Evolutionary conservation across 2,797 vertebrate species (phyloP).

Genomic region (Eidolon dupreanum): DNA sequence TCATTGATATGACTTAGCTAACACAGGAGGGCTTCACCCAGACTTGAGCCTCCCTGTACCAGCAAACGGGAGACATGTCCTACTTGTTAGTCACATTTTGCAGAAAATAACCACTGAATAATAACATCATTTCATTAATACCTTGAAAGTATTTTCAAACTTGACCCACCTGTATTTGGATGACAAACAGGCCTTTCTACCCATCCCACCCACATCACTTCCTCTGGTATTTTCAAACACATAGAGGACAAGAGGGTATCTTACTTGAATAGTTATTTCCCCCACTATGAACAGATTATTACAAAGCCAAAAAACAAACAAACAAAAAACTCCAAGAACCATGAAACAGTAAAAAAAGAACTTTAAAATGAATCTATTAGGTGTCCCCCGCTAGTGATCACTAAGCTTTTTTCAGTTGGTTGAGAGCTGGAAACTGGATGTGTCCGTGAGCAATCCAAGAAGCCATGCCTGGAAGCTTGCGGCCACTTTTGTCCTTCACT

Average conservation of each 20-base stretch:
- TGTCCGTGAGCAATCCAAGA: background rate
- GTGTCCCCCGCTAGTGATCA: background rate
- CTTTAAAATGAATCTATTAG: background rate
- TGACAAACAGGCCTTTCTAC: background rate
- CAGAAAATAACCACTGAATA: background rate
- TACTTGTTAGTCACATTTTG: background rate
- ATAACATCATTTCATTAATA: background rate
- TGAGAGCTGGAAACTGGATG: background rate
- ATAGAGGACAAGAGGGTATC: background rate
- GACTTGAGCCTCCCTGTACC: background rate
- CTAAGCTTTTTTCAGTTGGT: background rate
- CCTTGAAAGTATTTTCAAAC: constrained; percentile 20
- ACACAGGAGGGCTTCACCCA: background rate
- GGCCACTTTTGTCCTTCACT: background rate
- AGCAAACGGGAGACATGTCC: background rate
- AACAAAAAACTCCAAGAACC: background rate
- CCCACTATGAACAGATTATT: background rate
- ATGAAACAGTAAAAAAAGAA: background rate
- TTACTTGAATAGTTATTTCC: background rate
- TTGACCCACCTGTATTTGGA: background rate
- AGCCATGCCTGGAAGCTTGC: background rate
- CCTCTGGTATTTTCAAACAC: background rate
- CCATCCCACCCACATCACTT: background rate
- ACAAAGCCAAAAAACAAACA: background rate
- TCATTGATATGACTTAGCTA: background rate